Evolutionary conservation across 2,113 vertebrate genomes (phyloP), one percentile per base, ranked within the genome.

Genomic region (Podarcis muralis): DNA sequence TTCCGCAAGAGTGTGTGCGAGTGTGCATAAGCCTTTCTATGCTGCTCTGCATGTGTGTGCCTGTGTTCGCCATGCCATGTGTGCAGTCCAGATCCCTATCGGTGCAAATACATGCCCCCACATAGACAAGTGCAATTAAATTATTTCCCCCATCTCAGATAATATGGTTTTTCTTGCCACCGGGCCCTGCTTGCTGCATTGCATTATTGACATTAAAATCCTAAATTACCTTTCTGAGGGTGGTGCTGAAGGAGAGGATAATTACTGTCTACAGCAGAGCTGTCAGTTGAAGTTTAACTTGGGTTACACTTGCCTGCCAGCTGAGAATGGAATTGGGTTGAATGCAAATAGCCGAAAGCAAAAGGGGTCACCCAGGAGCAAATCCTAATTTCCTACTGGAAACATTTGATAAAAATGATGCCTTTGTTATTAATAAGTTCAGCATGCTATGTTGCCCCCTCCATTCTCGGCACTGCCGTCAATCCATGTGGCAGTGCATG

Each of bases 401-500:
- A 95, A 72, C 74, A 85, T 91, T 86, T 88, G 92, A 88, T 91
- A 75, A 89, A 90, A 91, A 87, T 59, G 37, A 81, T 89, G 89
- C 85, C 88, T 93, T 93, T 95, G 93, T 95, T 93, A 86, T 91
- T 94, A 94, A 94, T 92, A 93, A 91, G 81, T 93, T 87, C 82
- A 32, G 71, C 83, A 87, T 81, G 90, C 86, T 59, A 86, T 89
- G 86, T 35, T 84, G 76, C 27, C 83, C 74, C 35, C n/a, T 66
- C 43, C 82, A 75, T 53, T 27, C 75, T 83, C 74, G 2, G 77
- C 23, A 53, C 66, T 48, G 9, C 75, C 2, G 23, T 85, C 69
- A 18, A 37, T 30, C 59, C 27, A n/a, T 23, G 30, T 30, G 68
- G 87, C 79, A 78, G 75, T 0, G 75, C 77, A 91, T 71, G 84